phyloP scores from a whole-genome alignment of 2,113 vertebrate species.

The Pyxicephalus adspersus region DNA sequence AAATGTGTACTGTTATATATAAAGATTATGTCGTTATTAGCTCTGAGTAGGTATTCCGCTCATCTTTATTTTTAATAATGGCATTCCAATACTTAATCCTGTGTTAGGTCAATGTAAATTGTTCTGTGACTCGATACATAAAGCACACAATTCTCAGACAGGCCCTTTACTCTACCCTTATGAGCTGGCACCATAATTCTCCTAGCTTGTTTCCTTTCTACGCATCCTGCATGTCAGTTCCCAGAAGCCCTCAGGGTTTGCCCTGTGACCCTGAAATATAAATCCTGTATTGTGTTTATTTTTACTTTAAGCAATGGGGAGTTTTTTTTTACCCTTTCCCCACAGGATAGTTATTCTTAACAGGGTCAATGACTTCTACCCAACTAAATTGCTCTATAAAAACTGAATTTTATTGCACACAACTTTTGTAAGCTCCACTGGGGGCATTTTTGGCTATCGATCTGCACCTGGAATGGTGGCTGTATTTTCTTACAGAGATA shows the following conservation, averaged over 20 bases:
- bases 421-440: conserved; percentile 55
- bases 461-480: conserved; percentile 38
- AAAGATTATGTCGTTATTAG: too few species aligned
- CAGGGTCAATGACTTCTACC: conserved; percentile 55
- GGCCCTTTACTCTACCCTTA: conserved; percentile 35
- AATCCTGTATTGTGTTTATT: conserved; percentile 54
- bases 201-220: conserved; percentile 52
- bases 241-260: conserved; percentile 55
- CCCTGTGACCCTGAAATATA: conserved; percentile 55
- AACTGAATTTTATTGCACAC: conserved; percentile 53
- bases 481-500: conserved; percentile 46
- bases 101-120: conserved; percentile 40
- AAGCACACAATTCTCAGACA: conserved; percentile 40
- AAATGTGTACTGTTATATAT: too few species aligned
- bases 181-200: conserved; percentile 53
- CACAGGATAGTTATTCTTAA: conserved; percentile 55
- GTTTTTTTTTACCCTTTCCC: conserved; percentile 46
- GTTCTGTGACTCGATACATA: conserved; percentile 41
- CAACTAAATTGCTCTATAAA: conserved; percentile 57
- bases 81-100: conserved; percentile 3
- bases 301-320: conserved; percentile 51
- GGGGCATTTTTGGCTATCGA: conserved; percentile 56
- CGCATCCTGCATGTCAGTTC: conserved; percentile 51
- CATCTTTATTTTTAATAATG: conserved; percentile 1
- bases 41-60: neutral